Base-by-base conservation (phyloP, 2,888 invertebrate species). In the Ecliptopera silaceata region DNA sequence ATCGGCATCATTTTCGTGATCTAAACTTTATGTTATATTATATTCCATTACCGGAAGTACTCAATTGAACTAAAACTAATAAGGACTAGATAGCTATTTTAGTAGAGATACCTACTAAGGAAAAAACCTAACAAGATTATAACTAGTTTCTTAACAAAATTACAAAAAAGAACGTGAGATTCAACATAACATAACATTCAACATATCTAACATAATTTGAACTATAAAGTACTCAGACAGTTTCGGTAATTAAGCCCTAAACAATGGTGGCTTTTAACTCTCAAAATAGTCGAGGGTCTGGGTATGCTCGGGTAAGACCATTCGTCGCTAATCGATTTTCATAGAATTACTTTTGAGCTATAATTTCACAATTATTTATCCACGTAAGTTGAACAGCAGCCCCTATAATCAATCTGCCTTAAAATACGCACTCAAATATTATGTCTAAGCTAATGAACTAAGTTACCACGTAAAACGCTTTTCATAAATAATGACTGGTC, bases 221-320 rank as follows among this genome's bases (percentile, higher is more conserved):
- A 52, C 31, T 52, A 15, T 15, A 44, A 45, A 54, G 47, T 49
- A 50, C 44, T 41, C 13, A 13, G 41, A 31, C 39, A 48, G 45
- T 52, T 53, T 53, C 17, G 18, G 17, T 31, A 53, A 56, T 56
- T 59, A 55, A 56, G 38, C 10, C 18, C 20, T 20, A 41, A 48
- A 43, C 22, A 60, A 41, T 49, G 42, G 32, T 5, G 11, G 39
- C 12, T 29, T 29, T 41, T 53, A 51, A 31, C 22, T 47, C 38
- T 20, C 13, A 32, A 32, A 15, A 41, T 46, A 20, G 17, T 51
- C 13, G 42, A 48, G 11, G 36, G 36, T 12, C 38, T 55, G 13
- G 41, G 51, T 29, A 13, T 52, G 44, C 8, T 11, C 31, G 51
- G 31, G 39, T 51, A 44, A 29, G 29, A 13, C 45, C n/a, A 45